A percentile compares a stretch with the other conserved stretches of the same genome.
phyloP scores from a whole-genome alignment of 2,113 vertebrate genomes.

The zebrafish (Danio rerio) region GRCz12tu NC_133180.1:45635001-45635500 shows the following conservation, averaged over 20 bases:
- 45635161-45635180: slow-evolving; percentile 92
- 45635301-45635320: neutral
- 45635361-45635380: no score
- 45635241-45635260: neutral
- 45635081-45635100: slow-evolving; percentile 88
- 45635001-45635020: neutral
- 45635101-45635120: slow-evolving; percentile 85
- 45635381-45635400: no score
- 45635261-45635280: neutral
- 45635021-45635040: slow-evolving; percentile 85
- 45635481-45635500: no score
- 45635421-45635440: no score
- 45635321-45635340: neutral
- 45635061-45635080: slow-evolving; percentile 95
- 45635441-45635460: no score
- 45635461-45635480: no score
- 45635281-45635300: neutral
- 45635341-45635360: no score
- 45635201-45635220: slow-evolving; percentile 84
- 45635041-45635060: slow-evolving; percentile 94
- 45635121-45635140: slow-evolving; percentile 92
- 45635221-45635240: slow-evolving; percentile 87
- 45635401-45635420: no score
- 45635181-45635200: slow-evolving; percentile 93
- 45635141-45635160: slow-evolving; percentile 90